Evolutionary conservation across 2,113 vertebrate genomes (phyloP), one percentile per base, ranked within the genome.

Genomic region (Amblyornis subalaris): DNA sequence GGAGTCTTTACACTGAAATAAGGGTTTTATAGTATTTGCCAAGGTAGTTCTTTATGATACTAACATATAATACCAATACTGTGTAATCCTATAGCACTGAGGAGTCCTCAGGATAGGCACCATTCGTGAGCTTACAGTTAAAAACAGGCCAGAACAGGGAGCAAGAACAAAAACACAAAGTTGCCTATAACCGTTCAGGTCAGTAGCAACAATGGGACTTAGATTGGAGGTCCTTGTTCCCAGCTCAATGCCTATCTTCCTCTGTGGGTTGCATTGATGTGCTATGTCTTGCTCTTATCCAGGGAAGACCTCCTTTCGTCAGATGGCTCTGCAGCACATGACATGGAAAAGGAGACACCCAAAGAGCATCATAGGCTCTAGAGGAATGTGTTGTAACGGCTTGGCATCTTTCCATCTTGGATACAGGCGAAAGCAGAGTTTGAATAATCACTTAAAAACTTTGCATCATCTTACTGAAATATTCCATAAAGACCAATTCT

Each of bases 241-340:
- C 7, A 50, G 1, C 19, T 23, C 19, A 67, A 1, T 11, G 11
- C 2, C 2, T 47, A 5, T 22, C 8, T 60, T 79, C 17, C 12
- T 60, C 24, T 65, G 19, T 21, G 31, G 31, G 7, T 67, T 26
- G 6, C 18, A 45, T 3, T 22, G 4, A 23, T 57, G 2, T 31
- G 4, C 12, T 76, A 5, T 28, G 21, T 36, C 5, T n/a, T 21
- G 15, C 22, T 71, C 2, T 40, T 28, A 28, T 11, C 29, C 51
- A 33, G 16, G 33, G 19, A 36, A 92, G 64, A 33, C 9, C 5
- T 78, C 8, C 8, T n/a, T 83, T 83, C 12, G 6, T 16, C 17
- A 64, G 9, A 14, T 28, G 8, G 1, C 6, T 78, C 47, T 11
- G 3, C 7, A 57, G 20, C 9, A 48, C 14, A 5, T 42, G 17